These are phyloP conservation scores for Ancistrus triradiatus DNA, from an alignment of 2,113 vertebrate species.

Conservation along the genomic window DNA sequence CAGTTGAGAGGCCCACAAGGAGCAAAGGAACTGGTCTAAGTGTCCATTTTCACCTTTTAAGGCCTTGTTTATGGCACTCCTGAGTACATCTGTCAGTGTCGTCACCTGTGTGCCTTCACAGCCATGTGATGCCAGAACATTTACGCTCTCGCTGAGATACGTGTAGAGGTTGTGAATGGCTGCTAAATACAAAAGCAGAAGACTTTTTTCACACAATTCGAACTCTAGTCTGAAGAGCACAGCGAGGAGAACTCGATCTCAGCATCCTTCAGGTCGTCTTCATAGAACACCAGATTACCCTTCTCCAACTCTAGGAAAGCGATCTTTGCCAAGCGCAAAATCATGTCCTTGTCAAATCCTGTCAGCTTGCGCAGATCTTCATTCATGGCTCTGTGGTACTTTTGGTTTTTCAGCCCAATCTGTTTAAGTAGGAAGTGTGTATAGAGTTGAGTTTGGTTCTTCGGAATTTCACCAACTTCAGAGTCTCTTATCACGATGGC, in stretches of 20 bases:
- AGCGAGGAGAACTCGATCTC: not conserved
- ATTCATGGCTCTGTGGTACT: constrained; percentile 3
- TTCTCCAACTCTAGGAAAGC: not conserved
- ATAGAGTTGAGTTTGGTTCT: constrained; percentile 15
- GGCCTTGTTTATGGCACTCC: not conserved
- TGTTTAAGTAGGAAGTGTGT: constrained; percentile 13
- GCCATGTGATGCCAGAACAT: not conserved
- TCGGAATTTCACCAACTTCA: constrained; percentile 3
- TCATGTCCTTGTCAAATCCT: constrained; percentile 5
- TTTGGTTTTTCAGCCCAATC: not conserved
- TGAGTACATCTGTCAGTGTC: not conserved
- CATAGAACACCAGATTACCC: not conserved
- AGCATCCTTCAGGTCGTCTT: not conserved
- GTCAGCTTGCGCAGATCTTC: constrained; percentile 5
- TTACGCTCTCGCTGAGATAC: not conserved
- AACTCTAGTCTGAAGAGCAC: constrained; percentile 17
- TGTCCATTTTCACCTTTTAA: not conserved
- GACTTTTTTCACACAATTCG: constrained; percentile 6
- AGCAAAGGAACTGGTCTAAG: constrained; percentile 4
- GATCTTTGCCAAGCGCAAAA: constrained; percentile 11
- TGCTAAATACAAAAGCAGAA: constrained; percentile 19
- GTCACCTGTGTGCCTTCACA: not conserved
- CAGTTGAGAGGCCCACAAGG: not conserved
- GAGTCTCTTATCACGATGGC: not conserved
- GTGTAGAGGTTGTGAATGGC: constrained; percentile 1